phyloP scores from a whole-genome alignment of 2,888 invertebrate genomes.

The Thysanoteuthis rhombus region DNA sequence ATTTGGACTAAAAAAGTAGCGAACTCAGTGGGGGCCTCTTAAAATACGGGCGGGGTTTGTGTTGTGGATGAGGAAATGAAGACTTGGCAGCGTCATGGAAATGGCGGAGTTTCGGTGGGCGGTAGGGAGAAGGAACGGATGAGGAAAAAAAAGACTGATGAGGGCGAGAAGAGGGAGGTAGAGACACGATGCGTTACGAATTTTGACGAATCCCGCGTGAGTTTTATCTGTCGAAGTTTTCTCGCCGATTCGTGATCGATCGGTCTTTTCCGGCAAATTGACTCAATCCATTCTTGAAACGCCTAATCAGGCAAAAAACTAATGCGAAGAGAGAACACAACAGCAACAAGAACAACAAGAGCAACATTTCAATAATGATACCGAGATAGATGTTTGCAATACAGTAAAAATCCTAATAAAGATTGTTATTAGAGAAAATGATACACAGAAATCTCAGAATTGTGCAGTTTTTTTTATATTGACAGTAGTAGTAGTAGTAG shows the following conservation, averaged over 20 bases:
- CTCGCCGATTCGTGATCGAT: not conserved
- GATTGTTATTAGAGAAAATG: too few relatives aligned
- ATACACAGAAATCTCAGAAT: too few relatives aligned
- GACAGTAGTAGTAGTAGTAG: too few relatives aligned
- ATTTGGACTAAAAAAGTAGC: not conserved
- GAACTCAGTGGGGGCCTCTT: not conserved
- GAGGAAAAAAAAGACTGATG: not conserved
- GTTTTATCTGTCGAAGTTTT: not conserved
- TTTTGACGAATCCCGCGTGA: not conserved
- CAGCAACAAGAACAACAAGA: too few relatives aligned
- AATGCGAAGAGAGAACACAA: too few relatives aligned
- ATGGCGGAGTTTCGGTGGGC: not conserved
- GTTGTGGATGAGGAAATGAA: not conserved
- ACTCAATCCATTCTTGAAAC: not conserved
- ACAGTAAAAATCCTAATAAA: too few relatives aligned
- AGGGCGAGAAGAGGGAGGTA: not conserved
- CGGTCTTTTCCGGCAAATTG: not conserved
- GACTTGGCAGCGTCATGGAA: not conserved
- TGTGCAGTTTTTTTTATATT: too few relatives aligned
- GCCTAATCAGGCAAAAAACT: not conserved
- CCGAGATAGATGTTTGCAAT: too few relatives aligned
- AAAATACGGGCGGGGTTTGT: not conserved
- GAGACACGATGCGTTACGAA: not conserved
- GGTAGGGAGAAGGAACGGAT: not conserved
- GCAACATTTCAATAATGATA: too few relatives aligned